Evolutionary conservation across 2,113 vertebrate genomes (phyloP).

Genomic region (Sinocyclocheilus maitianheensis): DNA sequence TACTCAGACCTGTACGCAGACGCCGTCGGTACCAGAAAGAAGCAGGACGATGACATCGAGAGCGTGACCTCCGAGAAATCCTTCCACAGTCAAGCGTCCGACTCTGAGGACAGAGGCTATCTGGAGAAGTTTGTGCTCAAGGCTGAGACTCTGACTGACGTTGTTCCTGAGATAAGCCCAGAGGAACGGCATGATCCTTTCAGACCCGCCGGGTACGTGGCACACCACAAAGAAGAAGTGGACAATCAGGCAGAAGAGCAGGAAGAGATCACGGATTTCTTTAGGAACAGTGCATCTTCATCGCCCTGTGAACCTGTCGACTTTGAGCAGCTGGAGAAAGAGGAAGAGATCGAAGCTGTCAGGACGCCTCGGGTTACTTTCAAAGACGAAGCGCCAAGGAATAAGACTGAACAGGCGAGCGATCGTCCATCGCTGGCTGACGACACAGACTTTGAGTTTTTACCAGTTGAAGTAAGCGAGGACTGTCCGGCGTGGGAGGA

Average conservation of each 20-base stretch:
- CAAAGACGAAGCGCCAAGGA: not conserved
- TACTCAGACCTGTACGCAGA: constrained; percentile 91
- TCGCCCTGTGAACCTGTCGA: constrained; percentile 66
- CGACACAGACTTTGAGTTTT: constrained; percentile 35
- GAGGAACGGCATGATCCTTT: not conserved
- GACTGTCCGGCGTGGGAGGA: constrained; percentile 34
- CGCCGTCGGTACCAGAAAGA: constrained; percentile 76
- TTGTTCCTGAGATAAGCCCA: not conserved
- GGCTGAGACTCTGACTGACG: constrained; percentile 80
- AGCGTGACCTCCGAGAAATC: constrained; percentile 82
- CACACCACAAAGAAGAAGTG: constrained; percentile 42
- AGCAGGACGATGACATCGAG: constrained; percentile 79
- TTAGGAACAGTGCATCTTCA: constrained; percentile 67
- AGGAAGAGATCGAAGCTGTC: constrained; percentile 33
- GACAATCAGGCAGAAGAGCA: constrained; percentile 36
- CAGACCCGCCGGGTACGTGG: constrained; percentile 32
- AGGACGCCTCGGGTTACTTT: constrained; percentile 43
- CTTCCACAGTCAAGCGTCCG: constrained; percentile 84
- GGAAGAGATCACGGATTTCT: constrained; percentile 73
- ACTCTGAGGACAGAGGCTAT: constrained; percentile 86
- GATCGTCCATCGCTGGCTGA: not conserved
- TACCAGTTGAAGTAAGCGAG: constrained; percentile 38
- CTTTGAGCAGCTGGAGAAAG: constrained; percentile 43
- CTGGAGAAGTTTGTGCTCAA: constrained; percentile 91
- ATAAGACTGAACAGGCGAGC: not conserved